phyloP scores from a whole-genome alignment of 2,113 vertebrate genomes.

The Ranitomeya imitator region DNA sequence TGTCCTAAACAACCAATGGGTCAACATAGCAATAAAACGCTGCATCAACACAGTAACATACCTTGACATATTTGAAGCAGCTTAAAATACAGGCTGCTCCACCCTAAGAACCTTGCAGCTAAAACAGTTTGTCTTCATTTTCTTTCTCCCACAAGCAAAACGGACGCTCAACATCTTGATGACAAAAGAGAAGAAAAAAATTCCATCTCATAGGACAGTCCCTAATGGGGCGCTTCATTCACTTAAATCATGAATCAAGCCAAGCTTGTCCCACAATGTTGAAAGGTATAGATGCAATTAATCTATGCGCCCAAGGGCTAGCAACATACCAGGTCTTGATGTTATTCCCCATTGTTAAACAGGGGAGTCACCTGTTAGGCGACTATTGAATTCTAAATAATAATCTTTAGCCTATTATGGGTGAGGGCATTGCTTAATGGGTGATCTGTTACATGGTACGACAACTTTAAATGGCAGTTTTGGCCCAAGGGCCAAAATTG shows the following conservation, averaged over 20 bases:
- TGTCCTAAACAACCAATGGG: background rate
- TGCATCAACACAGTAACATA: background rate
- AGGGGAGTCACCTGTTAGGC: conserved; percentile 2
- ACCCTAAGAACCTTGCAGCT: background rate
- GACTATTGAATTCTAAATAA: background rate
- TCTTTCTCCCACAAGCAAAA: conserved; percentile 37
- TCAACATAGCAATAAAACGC: background rate
- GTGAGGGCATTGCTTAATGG: background rate
- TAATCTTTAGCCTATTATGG: background rate
- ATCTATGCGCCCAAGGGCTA: background rate
- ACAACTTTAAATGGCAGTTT: background rate
- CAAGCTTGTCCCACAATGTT: background rate
- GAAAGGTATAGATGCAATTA: background rate
- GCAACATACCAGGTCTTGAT: background rate
- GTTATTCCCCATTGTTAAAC: background rate
- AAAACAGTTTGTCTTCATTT: background rate
- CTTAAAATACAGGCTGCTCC: background rate
- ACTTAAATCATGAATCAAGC: conserved; percentile 1
- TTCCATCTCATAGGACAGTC: conserved; percentile 14
- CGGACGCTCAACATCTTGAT: conserved; percentile 43
- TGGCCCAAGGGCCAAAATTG: background rate
- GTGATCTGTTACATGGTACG: background rate
- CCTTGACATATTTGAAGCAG: background rate
- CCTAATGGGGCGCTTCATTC: background rate
- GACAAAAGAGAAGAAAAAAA: background rate